A percentile compares a stretch with the other conserved stretches of the same genome.
Conservation (phyloP, 1,140 invertebrate species). For the Monomorium pharaonis region DNA sequence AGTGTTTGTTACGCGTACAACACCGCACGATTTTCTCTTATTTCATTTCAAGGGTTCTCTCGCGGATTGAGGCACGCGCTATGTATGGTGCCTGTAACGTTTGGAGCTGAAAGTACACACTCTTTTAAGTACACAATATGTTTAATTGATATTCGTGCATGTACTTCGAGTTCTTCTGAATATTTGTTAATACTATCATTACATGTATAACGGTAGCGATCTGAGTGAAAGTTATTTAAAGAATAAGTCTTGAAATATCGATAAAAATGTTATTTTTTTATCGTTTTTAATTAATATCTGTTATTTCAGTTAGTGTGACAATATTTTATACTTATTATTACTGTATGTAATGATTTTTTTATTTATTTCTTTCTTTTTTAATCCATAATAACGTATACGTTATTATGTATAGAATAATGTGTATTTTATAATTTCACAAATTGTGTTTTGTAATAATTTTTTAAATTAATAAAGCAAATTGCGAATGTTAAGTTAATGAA, state of each 20-base stretch:
- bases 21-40: slow-evolving; percentile 35
- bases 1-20: slow-evolving; percentile 22
- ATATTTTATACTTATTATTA: neutral
- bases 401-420: neutral
- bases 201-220: neutral
- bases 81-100: neutral
- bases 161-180: neutral
- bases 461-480: neutral
- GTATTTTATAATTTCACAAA: neutral
- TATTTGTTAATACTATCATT: neutral
- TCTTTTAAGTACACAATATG: slow-evolving; percentile 2
- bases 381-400: neutral
- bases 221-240: neutral
- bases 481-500: neutral
- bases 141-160: neutral
- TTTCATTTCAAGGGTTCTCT: slow-evolving; percentile 29
- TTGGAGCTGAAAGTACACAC: neutral
- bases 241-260: neutral
- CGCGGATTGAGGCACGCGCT: neutral
- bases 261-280: neutral
- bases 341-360: neutral
- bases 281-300: too few relatives aligned
- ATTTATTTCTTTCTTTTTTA: neutral
- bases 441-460: neutral
- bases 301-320: too few relatives aligned